phyloP scores from a whole-genome alignment of 2,113 vertebrate species.

The Eptatretus burgeri region DNA sequence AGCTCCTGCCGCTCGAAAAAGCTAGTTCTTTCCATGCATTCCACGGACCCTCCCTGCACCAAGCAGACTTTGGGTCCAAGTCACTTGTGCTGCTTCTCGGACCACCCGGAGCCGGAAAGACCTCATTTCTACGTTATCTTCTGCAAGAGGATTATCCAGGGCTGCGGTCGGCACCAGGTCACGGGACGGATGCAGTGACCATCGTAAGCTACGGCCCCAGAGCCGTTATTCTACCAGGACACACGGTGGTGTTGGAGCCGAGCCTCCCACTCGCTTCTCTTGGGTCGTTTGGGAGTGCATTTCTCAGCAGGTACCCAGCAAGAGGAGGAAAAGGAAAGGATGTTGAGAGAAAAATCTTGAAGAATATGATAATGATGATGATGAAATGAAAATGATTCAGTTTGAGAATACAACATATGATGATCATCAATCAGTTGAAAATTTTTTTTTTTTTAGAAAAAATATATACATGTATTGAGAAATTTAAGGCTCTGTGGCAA shows the following conservation, averaged over 20 bases:
- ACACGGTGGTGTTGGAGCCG: conserved; percentile 1
- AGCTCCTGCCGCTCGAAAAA: conserved; percentile 70
- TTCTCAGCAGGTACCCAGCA: background rate
- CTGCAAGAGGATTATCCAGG: background rate
- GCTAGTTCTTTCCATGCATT: conserved; percentile 51
- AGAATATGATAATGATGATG: too few species aligned
- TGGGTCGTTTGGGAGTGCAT: conserved; percentile 1
- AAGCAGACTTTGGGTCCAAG: conserved; percentile 1
- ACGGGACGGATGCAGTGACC: background rate
- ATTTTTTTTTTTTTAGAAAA: too few species aligned
- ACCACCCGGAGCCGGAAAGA: conserved; percentile 1
- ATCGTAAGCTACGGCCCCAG: background rate
- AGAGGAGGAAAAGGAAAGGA: too few species aligned
- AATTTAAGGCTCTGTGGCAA: too few species aligned
- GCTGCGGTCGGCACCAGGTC: background rate
- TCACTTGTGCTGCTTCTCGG: conserved; percentile 4
- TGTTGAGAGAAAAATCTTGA: too few species aligned
- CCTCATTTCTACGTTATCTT: background rate
- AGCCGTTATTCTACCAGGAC: background rate
- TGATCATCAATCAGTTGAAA: too few species aligned
- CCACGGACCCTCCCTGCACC: conserved; percentile 2
- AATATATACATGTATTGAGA: too few species aligned
- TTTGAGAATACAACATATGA: too few species aligned
- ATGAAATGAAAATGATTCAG: too few species aligned
- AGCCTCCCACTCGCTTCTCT: background rate